Evolutionary conservation across 2,113 vertebrate species (phyloP).

Genomic region (Solea solea): DNA sequence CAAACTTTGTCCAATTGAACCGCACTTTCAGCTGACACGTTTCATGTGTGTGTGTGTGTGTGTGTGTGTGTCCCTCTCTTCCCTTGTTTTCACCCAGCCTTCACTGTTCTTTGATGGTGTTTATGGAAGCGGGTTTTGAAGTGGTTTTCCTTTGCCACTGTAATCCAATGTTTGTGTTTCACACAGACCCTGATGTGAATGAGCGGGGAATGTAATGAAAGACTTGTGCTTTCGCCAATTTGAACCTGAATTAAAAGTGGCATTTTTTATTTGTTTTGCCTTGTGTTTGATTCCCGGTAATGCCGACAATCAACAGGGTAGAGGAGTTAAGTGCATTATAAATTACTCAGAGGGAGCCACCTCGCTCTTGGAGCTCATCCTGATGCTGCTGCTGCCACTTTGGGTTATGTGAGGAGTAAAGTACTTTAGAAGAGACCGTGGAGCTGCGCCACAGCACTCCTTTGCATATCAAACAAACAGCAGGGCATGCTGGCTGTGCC

Average conservation of each 20-base stretch:
- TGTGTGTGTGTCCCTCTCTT: not conserved
- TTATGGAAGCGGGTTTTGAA: conserved; percentile 59
- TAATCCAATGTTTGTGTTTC: conserved; percentile 70
- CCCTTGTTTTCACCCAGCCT: conserved; percentile 34
- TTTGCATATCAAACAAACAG: conserved; percentile 84
- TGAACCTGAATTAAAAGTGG: conserved; percentile 79
- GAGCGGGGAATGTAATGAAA: conserved; percentile 69
- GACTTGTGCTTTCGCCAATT: conserved; percentile 71
- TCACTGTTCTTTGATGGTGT: conserved; percentile 61
- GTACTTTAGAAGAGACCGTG: conserved; percentile 80
- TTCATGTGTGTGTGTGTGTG: conserved; percentile 34
- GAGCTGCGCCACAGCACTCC: conserved; percentile 73
- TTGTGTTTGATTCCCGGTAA: conserved; percentile 75
- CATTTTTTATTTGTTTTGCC: conserved; percentile 79
- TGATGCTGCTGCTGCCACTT: conserved; percentile 83
- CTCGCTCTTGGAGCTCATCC: conserved; percentile 79
- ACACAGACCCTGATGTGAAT: conserved; percentile 57
- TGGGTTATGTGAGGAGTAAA: conserved; percentile 82
- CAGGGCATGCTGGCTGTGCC: conserved; percentile 66
- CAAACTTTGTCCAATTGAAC: conserved; percentile 36
- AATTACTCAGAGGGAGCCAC: conserved; percentile 77
- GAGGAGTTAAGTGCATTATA: conserved; percentile 84
- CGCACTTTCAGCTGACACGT: conserved; percentile 22
- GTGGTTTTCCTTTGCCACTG: conserved; percentile 51
- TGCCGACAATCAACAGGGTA: conserved; percentile 80